These are phyloP conservation scores for Synergus japonicus DNA, from an alignment of 2,888 invertebrate genomes.

Conservation along the genomic window DNA sequence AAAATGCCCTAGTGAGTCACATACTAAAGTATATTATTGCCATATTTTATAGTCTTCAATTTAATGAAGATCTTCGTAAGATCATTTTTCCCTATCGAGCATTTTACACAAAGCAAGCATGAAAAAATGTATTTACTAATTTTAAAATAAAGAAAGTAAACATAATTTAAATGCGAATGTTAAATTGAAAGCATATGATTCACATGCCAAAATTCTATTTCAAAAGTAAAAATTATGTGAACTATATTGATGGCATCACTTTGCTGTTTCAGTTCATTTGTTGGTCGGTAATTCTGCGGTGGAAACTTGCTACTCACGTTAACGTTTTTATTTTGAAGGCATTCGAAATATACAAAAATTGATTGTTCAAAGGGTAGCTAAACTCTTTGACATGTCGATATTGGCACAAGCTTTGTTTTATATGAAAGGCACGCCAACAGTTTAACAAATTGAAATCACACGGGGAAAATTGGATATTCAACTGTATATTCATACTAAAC, in stretches of 20 bases:
- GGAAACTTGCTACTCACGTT: constrained; percentile 65
- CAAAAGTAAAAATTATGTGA: background rate
- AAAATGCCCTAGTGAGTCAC: constrained; percentile 38
- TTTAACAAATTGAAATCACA: background rate
- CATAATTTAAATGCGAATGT: background rate
- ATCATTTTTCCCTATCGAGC: constrained; percentile 43
- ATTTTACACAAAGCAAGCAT: background rate
- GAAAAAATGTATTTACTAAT: background rate
- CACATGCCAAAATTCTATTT: too few relatives aligned
- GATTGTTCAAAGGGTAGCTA: background rate
- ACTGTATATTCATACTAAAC: too few relatives aligned
- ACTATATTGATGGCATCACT: background rate
- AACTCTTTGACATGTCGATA: background rate
- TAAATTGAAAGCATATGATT: too few relatives aligned
- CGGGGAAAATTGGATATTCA: too few relatives aligned
- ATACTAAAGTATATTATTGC: constrained; percentile 29
- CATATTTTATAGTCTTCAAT: constrained; percentile 46
- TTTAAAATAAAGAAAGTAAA: background rate
- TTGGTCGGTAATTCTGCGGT: constrained; percentile 57
- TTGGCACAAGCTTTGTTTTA: background rate
- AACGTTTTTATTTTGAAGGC: constrained; percentile 53
- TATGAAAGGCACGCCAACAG: background rate
- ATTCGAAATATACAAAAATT: background rate
- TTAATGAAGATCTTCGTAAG: constrained; percentile 6
- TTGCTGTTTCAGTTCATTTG: constrained; percentile 60